Base-by-base conservation (phyloP, 2,113 vertebrate genomes). In the Anhinga anhinga region DNA sequence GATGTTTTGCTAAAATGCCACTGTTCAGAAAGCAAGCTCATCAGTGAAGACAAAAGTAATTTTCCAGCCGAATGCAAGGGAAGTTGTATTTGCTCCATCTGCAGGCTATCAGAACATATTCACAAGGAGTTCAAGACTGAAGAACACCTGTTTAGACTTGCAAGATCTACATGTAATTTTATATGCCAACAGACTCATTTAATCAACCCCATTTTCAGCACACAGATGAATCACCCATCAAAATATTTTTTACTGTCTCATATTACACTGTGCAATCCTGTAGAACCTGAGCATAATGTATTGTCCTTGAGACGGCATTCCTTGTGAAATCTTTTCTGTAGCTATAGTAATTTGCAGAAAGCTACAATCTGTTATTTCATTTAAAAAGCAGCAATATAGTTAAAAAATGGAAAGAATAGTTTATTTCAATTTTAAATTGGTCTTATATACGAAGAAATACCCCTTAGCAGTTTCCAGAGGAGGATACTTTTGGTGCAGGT, bases 341-440 rank as follows among this genome's bases (percentile, higher is more conserved):
- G 14, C 19, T 70, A 45, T 7, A 69, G 22, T 14, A 55, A 61
- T 34, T 61, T 81, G 30, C 9, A 69, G 44, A 69, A 82, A 90
- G 6, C 44, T 74, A 34, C 30, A 74, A 29, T 62, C 18, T 19
- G 15, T 27, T 72, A 11, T 55, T 77, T 87, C 36, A 86, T 78
- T 49, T 66, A 11, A 10, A 71, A 85, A 74, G 7, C 13, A 74
- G 4, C 10, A 47, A 56, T 62, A 62, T 12, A 12, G 6, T 10
- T 32, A 34, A 59, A 45, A 65, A 73, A 27, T 32, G 1, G 34
- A 77, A 1, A 55, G 0, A 3, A n/a, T 12, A 15, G 5, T 70
- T 55, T 45, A 42, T 90, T 84, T 78, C 8, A 16, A 5, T 79
- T 61, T 62, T 32, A 82, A 79, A 32, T 7, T 73, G 8, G 22